Conservation (phyloP, 2,113 vertebrate genomes). For the Toxotes jaculatrix region DNA sequence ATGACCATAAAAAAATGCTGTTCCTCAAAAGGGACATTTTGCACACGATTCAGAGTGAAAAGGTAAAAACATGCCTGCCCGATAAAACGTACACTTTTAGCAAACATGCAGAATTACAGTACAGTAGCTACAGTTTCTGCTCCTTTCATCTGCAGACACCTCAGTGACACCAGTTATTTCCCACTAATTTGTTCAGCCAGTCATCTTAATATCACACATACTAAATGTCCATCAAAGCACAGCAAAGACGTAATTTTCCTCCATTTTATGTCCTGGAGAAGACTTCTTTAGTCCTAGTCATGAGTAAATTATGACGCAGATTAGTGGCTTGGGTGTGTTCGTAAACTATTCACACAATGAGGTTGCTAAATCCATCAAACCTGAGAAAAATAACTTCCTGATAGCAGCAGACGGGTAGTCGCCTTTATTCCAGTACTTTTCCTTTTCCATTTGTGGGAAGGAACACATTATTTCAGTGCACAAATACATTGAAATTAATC, state of each 20-base stretch:
- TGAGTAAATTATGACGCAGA: conserved; percentile 31
- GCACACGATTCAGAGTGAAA: no score
- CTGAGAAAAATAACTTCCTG: background rate
- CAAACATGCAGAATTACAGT: no score
- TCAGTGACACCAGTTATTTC: conserved; percentile 5
- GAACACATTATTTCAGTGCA: background rate
- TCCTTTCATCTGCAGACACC: no score
- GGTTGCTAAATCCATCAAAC: conserved; percentile 2
- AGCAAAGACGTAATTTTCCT: conserved; percentile 16
- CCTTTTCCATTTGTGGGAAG: background rate
- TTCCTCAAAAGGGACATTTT: no score
- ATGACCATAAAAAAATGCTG: background rate
- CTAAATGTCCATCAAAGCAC: conserved; percentile 14
- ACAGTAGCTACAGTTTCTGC: no score
- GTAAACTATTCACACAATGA: background rate
- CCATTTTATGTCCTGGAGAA: conserved; percentile 5
- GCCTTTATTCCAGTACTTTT: background rate
- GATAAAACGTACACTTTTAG: no score
- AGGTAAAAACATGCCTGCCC: no score
- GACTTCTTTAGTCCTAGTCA: background rate
- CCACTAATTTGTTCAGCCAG: conserved; percentile 1
- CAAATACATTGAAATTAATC: background rate
- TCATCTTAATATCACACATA: conserved; percentile 21
- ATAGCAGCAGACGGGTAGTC: background rate
- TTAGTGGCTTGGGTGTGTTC: conserved; percentile 20